Percentiles rank a stretch among this genome's conserved stretches.
phyloP scores from a whole-genome alignment of 2,113 vertebrate species.

The Gorilla gorilla region DNA sequence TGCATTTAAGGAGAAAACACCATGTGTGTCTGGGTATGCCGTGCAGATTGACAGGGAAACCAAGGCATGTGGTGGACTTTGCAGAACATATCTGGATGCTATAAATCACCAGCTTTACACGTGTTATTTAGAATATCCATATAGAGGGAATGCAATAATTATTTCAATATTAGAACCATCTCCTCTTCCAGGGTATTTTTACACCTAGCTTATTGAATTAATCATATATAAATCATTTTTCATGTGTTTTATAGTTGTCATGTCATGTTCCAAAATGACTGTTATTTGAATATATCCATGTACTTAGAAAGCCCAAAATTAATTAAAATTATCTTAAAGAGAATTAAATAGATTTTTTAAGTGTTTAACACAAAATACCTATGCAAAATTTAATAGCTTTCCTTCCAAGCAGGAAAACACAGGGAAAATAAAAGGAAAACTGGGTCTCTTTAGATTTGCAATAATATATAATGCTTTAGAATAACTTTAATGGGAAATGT shows the following conservation, averaged over 20 bases:
- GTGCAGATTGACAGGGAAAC: constrained; percentile 43
- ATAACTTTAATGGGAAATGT: background rate
- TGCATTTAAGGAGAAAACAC: constrained; percentile 3
- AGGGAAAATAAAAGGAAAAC: background rate
- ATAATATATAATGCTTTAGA: background rate
- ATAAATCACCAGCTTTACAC: constrained; percentile 56
- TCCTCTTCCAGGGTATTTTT: constrained; percentile 13
- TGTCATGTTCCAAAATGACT: constrained; percentile 19
- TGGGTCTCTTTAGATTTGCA: background rate
- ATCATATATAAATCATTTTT: constrained; percentile 50
- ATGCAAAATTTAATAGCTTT: constrained; percentile 16
- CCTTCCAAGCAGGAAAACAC: background rate
- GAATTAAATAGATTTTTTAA: background rate
- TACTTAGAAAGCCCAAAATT: constrained; percentile 18
- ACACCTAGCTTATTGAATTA: constrained; percentile 55
- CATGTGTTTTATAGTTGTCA: background rate
- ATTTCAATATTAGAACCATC: constrained; percentile 51
- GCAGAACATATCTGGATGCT: constrained; percentile 29
- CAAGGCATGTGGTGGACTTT: constrained; percentile 36
- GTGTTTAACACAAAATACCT: constrained; percentile 4
- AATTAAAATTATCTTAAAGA: background rate
- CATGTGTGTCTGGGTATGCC: constrained; percentile 43
- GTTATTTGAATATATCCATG: background rate
- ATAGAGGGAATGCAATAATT: background rate
- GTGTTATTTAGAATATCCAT: background rate